Base-by-base conservation (phyloP, 2,113 vertebrate species). In the Arizona elegans region DNA sequence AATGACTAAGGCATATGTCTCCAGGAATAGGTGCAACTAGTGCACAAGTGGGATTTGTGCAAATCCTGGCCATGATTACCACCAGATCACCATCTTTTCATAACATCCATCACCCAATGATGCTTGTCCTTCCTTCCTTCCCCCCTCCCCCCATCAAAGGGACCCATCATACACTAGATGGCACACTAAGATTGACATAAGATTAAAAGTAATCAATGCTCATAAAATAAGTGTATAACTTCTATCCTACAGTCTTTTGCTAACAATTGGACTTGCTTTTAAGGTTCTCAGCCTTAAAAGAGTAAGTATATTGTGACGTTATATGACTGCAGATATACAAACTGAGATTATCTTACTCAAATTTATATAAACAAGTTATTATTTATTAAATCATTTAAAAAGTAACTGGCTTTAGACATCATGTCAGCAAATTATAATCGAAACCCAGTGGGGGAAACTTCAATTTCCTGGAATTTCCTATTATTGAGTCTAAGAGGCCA, bases 201-300 rank as follows among this genome's bases (percentile, higher is more conserved):
- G 70, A 81, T 81, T 47, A 6, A 81, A 17, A 0, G 13, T 33
- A 12, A 19, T 91, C 47, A 7, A 3, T 23, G 0, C 21, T 47
- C 0, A 0, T 92, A 89, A 81, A 53, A 87, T 0, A 26, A 88
- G 38, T 19, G 24, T 21, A 92, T 87, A 4, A 53, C n/a, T 94
- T 87, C 75, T 56, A 0, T 50, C 0, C 0, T 9, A 0, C 52
- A 90, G 47, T 0, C 93, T 93, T 15, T 21, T 56, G 53, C 0
- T 0, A 47, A 87, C 15, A 88, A 19, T 17, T 55, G 0, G 0
- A 0, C 1, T 88, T 65, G 85, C 91, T 9, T 0, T 38, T 56
- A 1, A 1, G 0, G 0, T 86, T 92, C 38, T 88, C 0, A 0
- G 0, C 11, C 65, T 89, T 43, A 15, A 0, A 4, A 65, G n/a